Percentiles rank a stretch among this genome's conserved stretches.
Conservation (phyloP, 2,797 vertebrate species). For the Enteromius trimaculatus region DNA sequence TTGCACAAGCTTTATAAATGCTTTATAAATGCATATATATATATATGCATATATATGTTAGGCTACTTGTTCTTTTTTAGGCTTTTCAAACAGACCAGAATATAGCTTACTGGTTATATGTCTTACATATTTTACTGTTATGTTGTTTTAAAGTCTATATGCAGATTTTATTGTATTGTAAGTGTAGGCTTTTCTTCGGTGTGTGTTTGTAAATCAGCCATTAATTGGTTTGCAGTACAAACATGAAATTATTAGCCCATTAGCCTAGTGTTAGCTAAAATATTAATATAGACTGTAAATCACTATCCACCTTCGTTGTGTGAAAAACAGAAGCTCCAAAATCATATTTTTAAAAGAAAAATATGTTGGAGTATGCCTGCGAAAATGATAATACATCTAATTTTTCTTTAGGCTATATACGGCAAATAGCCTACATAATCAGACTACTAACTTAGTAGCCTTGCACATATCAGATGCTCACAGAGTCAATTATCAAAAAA, state of each 20-base stretch:
- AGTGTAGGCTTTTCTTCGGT: background rate
- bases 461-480: background rate
- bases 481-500: background rate
- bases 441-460: background rate
- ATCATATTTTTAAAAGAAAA: background rate
- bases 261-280: background rate
- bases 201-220: background rate
- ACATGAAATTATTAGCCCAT: too few relatives aligned
- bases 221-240: background rate
- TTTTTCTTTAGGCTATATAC: background rate
- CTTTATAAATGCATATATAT: too few relatives aligned
- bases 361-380: background rate
- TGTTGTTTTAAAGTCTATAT: background rate
- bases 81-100: background rate
- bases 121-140: background rate
- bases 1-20: background rate
- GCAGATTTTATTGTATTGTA: too few relatives aligned
- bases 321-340: background rate
- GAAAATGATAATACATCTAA: background rate
- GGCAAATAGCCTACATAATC: background rate
- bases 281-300: background rate
- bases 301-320: background rate
- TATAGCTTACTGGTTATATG: background rate
- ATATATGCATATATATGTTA: too few relatives aligned
- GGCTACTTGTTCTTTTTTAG: background rate